Evolutionary conservation across 2,888 invertebrate species (phyloP), one percentile per base, ranked within the genome.

Genomic region (Brachycybe producta): DNA sequence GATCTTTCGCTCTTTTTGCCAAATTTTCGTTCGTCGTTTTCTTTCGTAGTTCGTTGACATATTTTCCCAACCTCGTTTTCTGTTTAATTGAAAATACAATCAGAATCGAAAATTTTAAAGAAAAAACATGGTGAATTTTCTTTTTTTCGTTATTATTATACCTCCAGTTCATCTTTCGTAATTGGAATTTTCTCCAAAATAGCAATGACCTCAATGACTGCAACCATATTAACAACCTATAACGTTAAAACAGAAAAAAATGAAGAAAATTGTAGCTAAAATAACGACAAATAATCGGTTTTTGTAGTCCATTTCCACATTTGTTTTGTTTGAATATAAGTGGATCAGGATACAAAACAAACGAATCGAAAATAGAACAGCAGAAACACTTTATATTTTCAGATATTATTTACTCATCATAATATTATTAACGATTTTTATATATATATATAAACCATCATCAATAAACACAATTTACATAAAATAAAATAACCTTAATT

Each of bases 171-270:
- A 73, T 87, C 87, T 76, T 84, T 84, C 72, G 87, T 86, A 74
- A 88, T 82, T 72, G 82, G 77, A 72, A 82, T 80, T 73, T 79
- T 82, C 75, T 94, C 92, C 80, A 94, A 76, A 70, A 82, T 75
- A 72, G 84, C 79, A 75, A 94, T 84, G 74, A 91, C 84, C 75
- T 87, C 87, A 74, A 86, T 76, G 73, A 92, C 90, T 67, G 82
- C 76, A 68, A 80, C 82, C 85, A 90, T 85, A 78, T 92, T 84
- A 76, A 87, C 80, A 76, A 92, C 92, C 92, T 92, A 70, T 53
- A 77, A 62, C 21, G 47, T 54, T 30, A 45, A 50, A 43, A 52
- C 38, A 41, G 23, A n/a, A n/a, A n/a, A n/a, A n/a, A n/a, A n/a
- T n/a, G n/a, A n/a, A n/a, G n/a, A n/a, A n/a, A n/a, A n/a, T n/a